Conservation (phyloP, 2,113 vertebrate species). For the Tylochromis polylepis region DNA sequence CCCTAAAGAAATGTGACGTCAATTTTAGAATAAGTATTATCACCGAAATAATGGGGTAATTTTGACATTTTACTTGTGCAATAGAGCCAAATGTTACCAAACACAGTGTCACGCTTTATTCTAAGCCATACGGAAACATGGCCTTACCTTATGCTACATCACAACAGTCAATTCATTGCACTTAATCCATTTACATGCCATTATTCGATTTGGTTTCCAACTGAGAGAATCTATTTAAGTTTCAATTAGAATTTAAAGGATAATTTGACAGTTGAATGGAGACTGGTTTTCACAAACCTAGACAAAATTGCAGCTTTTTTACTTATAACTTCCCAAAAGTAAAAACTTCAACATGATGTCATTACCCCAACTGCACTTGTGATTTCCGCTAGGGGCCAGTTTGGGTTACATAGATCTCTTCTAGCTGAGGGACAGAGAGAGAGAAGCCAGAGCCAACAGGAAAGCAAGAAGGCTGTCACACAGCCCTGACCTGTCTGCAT, state of each 20-base stretch:
- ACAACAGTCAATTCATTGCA: neutral
- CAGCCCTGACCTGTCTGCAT: slow-evolving; percentile 30
- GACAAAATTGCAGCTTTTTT: neutral
- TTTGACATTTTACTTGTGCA: neutral
- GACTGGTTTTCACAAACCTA: neutral
- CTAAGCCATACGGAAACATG: neutral
- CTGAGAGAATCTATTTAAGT: neutral
- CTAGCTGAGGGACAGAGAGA: slow-evolving; percentile 14
- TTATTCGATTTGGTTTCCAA: neutral
- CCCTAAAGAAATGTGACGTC: neutral
- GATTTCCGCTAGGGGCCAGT: slow-evolving; percentile 4
- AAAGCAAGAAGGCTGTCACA: slow-evolving; percentile 28
- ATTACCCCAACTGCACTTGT: neutral
- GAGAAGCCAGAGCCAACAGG: neutral
- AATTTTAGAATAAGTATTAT: neutral
- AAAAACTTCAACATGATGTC: neutral
- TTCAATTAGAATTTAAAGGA: neutral
- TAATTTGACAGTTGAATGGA: neutral
- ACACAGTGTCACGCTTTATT: neutral
- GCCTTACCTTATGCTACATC: neutral
- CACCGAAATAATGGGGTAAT: neutral
- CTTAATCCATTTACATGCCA: neutral
- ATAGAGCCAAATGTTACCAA: neutral
- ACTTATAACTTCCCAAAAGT: neutral
- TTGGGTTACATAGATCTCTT: slow-evolving; percentile 14